A percentile compares a stretch with the other conserved stretches of the same genome.
Evolutionary conservation across 2,888 invertebrate species (phyloP).

Genomic region (Spisula solida): DNA sequence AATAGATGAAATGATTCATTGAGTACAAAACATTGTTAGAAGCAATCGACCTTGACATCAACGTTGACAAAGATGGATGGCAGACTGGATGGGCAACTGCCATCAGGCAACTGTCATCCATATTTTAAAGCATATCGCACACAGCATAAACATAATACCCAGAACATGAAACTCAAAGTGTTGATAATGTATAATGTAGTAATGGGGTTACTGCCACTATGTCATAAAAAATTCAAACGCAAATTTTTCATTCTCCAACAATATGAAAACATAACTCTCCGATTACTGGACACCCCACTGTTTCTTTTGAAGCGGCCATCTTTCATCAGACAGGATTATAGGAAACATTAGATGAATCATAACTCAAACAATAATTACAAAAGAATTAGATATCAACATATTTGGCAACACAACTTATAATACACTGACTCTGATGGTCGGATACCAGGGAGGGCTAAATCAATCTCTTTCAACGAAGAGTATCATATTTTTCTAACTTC

Average conservation of each 20-base stretch:
- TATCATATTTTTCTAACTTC: conserved; percentile 35
- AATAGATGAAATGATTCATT: neutral
- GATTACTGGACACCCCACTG: conserved; percentile 29
- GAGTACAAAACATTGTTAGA: neutral
- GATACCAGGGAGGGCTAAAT: conserved; percentile 29
- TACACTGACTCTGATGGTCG: conserved; percentile 11
- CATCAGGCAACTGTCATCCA: neutral
- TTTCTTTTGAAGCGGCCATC: conserved; percentile 23
- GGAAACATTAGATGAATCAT: conserved; percentile 36
- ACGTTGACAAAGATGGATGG: neutral
- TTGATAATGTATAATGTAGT: conserved; percentile 5
- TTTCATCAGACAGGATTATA: conserved; percentile 11
- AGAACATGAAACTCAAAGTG: neutral
- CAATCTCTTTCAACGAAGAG: conserved; percentile 38
- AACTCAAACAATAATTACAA: conserved; percentile 28
- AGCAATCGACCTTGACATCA: too few relatives aligned
- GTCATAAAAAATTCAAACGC: conserved; percentile 25
- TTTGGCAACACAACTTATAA: conserved; percentile 34
- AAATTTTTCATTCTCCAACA: conserved; percentile 40
- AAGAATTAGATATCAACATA: conserved; percentile 40
- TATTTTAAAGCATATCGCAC: neutral
- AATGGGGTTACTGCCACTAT: conserved; percentile 16
- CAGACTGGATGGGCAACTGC: too few relatives aligned
- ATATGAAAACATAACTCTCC: conserved; percentile 15
- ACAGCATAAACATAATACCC: neutral